These are phyloP conservation scores for Leucoptera coffeella DNA, from an alignment of 2,888 invertebrate species.

Conservation along the genomic window DNA sequence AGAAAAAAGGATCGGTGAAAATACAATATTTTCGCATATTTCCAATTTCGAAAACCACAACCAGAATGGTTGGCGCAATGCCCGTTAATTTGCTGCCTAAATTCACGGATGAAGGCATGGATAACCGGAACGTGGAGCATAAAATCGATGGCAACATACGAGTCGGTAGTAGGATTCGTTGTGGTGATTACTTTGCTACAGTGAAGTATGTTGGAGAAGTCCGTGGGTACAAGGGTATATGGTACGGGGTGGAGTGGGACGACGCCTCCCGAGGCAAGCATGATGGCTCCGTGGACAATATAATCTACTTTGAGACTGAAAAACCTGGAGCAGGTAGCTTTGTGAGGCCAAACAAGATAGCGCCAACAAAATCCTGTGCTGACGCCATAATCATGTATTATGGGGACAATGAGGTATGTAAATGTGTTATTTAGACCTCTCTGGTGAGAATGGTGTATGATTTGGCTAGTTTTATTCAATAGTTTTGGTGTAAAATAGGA, in stretches of 20 bases:
- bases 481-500: no score
- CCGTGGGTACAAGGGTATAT: constrained; percentile 63
- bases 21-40: no score
- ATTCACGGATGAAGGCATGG: constrained; percentile 46
- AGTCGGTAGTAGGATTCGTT: constrained; percentile 37
- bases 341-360: constrained; percentile 74
- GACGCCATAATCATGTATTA: constrained; percentile 60
- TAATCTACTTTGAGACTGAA: constrained; percentile 72
- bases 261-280: constrained; percentile 84
- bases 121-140: constrained; percentile 41
- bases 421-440: constrained; percentile 1
- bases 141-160: constrained; percentile 36
- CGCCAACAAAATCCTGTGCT: constrained; percentile 64
- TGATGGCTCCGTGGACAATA: constrained; percentile 76
- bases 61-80: constrained; percentile 51
- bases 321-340: constrained; percentile 84
- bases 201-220: constrained; percentile 74
- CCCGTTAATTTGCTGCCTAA: constrained; percentile 49
- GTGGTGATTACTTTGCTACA: constrained; percentile 35
- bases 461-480: no score
- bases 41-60: constrained; percentile 35
- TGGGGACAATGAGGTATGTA: constrained; percentile 37
- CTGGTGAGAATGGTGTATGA: background rate
- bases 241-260: constrained; percentile 99
- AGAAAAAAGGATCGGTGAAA: no score